Evolutionary conservation across 2,888 invertebrate genomes (phyloP).

Genomic region (Xanthorhoe spadicearia): DNA sequence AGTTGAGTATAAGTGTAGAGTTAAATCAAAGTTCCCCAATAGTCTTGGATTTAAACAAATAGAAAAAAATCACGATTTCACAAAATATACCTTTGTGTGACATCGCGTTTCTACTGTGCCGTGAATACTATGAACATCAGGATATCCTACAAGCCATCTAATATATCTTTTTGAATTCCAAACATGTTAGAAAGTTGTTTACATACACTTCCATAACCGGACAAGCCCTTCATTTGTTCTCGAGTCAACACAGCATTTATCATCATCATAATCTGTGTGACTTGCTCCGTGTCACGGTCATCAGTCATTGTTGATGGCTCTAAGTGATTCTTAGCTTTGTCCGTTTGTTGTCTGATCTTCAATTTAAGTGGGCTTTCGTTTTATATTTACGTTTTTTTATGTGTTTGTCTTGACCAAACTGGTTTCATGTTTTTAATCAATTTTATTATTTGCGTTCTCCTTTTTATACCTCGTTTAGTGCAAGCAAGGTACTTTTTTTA

Average conservation of each 20-base stretch:
- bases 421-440: neutral
- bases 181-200: conserved; percentile 45
- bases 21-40: too few relatives aligned
- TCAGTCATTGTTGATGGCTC: conserved; percentile 21
- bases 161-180: conserved; percentile 34
- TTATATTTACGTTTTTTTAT: neutral
- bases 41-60: too few relatives aligned
- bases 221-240: conserved; percentile 42
- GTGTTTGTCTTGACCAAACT: neutral
- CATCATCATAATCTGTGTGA: conserved; percentile 29
- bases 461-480: neutral
- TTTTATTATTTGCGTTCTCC: neutral
- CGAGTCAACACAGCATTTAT: conserved; percentile 35
- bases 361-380: neutral
- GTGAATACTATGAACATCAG: conserved; percentile 14
- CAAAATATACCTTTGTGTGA: too few relatives aligned
- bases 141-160: conserved; percentile 23
- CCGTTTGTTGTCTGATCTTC: neutral
- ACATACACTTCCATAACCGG: conserved; percentile 34
- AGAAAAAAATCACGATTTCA: too few relatives aligned
- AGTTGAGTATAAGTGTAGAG: too few relatives aligned
- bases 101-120: too few relatives aligned
- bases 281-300: conserved; percentile 31
- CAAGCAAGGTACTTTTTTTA: too few relatives aligned
- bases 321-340: conserved; percentile 8